Conservation (phyloP, 2,113 vertebrate species). For the Holacanthus passer region DNA sequence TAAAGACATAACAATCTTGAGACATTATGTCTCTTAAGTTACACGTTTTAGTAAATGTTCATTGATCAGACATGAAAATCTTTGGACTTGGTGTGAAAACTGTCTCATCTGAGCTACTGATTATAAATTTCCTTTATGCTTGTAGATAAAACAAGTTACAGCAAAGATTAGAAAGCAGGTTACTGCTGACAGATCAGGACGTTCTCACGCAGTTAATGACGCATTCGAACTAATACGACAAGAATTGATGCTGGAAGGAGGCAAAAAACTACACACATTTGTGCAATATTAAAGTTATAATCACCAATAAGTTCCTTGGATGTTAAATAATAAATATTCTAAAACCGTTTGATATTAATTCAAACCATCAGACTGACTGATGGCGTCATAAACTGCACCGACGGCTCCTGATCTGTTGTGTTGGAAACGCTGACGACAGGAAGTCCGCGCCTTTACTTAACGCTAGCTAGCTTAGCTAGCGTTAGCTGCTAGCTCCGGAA, state of each 20-base stretch:
- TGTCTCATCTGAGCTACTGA: not conserved
- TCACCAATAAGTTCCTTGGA: too few species aligned
- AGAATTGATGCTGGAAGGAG: too few species aligned
- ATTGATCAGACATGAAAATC: not conserved
- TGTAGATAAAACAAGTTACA: not conserved
- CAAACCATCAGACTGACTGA: too few species aligned
- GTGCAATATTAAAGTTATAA: too few species aligned
- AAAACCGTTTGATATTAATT: too few species aligned
- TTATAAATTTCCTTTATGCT: not conserved
- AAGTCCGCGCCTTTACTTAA: not conserved
- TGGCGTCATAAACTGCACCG: not conserved
- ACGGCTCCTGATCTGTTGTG: not conserved
- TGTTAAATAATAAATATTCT: too few species aligned
- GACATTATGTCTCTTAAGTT: too few species aligned
- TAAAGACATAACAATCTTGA: not conserved
- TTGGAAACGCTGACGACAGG: too few species aligned
- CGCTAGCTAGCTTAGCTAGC: not conserved
- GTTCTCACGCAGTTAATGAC: not conserved
- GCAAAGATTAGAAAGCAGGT: too few species aligned
- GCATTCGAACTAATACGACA: too few species aligned
- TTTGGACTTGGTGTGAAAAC: slow-evolving; percentile 3
- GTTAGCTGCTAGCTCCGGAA: slow-evolving; percentile 2
- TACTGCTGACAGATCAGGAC: not conserved
- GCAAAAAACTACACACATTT: too few species aligned
- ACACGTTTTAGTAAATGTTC: too few species aligned